Conservation (phyloP, 2,888 invertebrate species). For the Leucophenga maculata region DNA sequence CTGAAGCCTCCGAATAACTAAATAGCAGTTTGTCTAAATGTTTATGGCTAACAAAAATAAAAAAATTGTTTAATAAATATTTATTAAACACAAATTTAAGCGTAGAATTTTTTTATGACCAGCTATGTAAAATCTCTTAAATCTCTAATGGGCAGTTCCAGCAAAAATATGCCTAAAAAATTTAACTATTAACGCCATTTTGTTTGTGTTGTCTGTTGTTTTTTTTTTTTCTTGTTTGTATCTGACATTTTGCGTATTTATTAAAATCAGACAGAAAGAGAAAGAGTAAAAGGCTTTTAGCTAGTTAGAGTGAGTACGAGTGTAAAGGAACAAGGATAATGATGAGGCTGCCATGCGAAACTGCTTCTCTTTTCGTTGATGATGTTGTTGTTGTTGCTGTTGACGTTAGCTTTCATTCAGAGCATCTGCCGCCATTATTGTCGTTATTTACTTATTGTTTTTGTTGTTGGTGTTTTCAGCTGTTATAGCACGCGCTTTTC, state of each 20-base stretch:
- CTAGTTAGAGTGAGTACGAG: neutral
- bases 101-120: conserved; percentile 21
- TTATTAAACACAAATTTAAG: too few relatives aligned
- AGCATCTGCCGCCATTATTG: conserved; percentile 20
- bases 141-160: conserved; percentile 29
- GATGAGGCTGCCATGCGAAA: conserved; percentile 32
- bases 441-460: conserved; percentile 17
- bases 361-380: conserved; percentile 1
- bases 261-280: conserved; percentile 4
- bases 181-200: conserved; percentile 57
- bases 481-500: conserved; percentile 19
- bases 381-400: conserved; percentile 30
- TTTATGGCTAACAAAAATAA: too few relatives aligned
- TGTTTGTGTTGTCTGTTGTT: conserved; percentile 39
- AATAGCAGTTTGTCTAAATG: too few relatives aligned
- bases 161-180: conserved; percentile 57
- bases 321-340: neutral
- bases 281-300: neutral
- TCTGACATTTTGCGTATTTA: conserved; percentile 41
- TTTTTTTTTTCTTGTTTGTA: conserved; percentile 35
- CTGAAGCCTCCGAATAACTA: too few relatives aligned
- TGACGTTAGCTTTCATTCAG: conserved; percentile 45
- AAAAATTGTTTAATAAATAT: too few relatives aligned
- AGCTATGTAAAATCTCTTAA: conserved; percentile 25
- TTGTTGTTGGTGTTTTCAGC: conserved; percentile 28